Conservation (phyloP, 2,113 vertebrate genomes). For the Syngnathus floridae region DNA sequence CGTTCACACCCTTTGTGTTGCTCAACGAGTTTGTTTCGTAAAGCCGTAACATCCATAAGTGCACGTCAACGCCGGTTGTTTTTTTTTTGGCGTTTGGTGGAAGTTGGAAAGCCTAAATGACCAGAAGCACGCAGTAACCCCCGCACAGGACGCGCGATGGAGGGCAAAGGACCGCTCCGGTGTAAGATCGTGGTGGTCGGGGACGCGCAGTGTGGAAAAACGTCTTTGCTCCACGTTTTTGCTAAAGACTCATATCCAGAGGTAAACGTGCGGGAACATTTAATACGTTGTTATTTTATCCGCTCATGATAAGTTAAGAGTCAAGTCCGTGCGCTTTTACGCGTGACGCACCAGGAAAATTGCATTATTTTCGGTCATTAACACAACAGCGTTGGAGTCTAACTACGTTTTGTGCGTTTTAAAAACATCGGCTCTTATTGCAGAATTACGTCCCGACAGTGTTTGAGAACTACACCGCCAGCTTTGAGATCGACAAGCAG, state of each 20-base stretch:
- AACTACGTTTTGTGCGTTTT: too few relatives aligned
- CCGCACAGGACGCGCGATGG: slow-evolving; percentile 63
- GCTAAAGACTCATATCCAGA: slow-evolving; percentile 90
- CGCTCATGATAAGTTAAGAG: neutral
- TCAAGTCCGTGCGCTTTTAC: slow-evolving; percentile 32
- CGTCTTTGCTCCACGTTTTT: slow-evolving; percentile 88
- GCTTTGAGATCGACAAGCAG: slow-evolving; percentile 89
- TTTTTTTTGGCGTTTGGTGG: neutral
- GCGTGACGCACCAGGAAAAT: slow-evolving; percentile 12
- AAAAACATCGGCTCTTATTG: too few relatives aligned
- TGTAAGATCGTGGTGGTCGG: slow-evolving; percentile 93
- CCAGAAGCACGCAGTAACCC: slow-evolving; percentile 36
- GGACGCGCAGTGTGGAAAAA: slow-evolving; percentile 90
- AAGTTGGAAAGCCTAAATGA: slow-evolving; percentile 47
- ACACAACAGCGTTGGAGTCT: neutral
- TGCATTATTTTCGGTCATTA: neutral
- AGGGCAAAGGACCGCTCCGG: slow-evolving; percentile 76
- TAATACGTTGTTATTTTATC: neutral
- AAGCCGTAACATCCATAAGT: neutral
- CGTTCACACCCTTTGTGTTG: neutral
- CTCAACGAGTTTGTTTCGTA: slow-evolving; percentile 29
- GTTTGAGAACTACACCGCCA: slow-evolving; percentile 91
- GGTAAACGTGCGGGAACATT: slow-evolving; percentile 59
- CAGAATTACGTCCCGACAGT: slow-evolving; percentile 79
- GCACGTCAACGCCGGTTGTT: neutral